phyloP scores from a whole-genome alignment of 2,797 vertebrate species.

The Brachyalestes nurse region DNA sequence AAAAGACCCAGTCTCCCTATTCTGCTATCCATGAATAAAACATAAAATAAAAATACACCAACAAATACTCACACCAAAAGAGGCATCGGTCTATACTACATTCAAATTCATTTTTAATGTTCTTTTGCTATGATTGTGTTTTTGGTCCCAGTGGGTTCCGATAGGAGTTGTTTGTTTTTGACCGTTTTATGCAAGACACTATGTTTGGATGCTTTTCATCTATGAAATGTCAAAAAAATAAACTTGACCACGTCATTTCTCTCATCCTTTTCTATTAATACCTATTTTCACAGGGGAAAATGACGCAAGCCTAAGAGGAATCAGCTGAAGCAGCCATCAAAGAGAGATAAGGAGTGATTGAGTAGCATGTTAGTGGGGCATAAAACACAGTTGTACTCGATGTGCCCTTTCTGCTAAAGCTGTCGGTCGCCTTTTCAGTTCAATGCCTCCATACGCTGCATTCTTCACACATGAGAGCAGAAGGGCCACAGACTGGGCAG shows the following conservation, averaged over 20 bases:
- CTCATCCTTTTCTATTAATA: slow-evolving; percentile 12
- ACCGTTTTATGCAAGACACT: not conserved
- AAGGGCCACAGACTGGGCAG: slow-evolving; percentile 58
- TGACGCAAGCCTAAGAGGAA: slow-evolving; percentile 25
- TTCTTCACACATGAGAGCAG: slow-evolving; percentile 72
- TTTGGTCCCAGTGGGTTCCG: not conserved
- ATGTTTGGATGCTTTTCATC: not conserved
- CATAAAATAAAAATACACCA: no score
- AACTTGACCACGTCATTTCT: not conserved
- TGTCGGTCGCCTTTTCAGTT: slow-evolving; percentile 65
- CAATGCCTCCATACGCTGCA: slow-evolving; percentile 75
- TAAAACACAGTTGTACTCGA: slow-evolving; percentile 51
- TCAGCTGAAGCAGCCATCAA: slow-evolving; percentile 38
- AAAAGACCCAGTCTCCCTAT: no score
- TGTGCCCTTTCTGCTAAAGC: slow-evolving; percentile 55
- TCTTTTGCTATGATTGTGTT: no score
- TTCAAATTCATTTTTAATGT: no score
- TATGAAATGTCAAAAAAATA: slow-evolving; percentile 8
- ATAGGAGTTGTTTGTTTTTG: not conserved
- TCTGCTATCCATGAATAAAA: no score
- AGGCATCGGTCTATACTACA: no score
- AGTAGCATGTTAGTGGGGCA: slow-evolving; percentile 42
- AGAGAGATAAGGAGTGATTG: slow-evolving; percentile 37
- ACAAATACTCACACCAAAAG: no score
- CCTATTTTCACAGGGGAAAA: slow-evolving; percentile 1